Conservation (phyloP, 2,113 vertebrate genomes). For the Sander vitreus region DNA sequence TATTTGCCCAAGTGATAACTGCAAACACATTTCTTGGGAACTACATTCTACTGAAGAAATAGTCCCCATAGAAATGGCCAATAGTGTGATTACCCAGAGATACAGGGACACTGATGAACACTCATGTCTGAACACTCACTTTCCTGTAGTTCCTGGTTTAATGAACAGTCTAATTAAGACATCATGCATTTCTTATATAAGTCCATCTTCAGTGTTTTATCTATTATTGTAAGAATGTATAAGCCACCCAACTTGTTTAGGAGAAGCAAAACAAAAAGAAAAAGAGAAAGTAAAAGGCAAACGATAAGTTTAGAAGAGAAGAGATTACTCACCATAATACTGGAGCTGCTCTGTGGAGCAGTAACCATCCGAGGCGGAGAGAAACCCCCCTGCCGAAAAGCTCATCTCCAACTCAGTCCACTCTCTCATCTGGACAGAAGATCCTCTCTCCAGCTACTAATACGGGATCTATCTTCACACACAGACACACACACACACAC, state of each 20-base stretch:
- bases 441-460: constrained; percentile 35
- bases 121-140: background rate
- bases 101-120: background rate
- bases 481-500: constrained; percentile 44
- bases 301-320: background rate
- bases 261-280: background rate
- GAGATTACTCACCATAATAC: constrained; percentile 88
- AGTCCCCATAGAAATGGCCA: background rate
- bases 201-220: constrained; percentile 1
- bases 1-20: background rate
- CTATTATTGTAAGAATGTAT: background rate
- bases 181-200: background rate
- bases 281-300: background rate
- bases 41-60: background rate
- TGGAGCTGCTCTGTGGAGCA: constrained; percentile 87
- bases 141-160: background rate
- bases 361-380: constrained; percentile 87
- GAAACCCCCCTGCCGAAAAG: constrained; percentile 88
- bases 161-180: background rate
- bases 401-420: constrained; percentile 86
- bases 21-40: background rate
- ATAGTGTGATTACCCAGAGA: background rate
- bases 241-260: background rate
- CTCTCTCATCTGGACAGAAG: constrained; percentile 87
- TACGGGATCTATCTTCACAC: constrained; percentile 42